phyloP scores from a whole-genome alignment of 2,113 vertebrate species.

The Pseudopipra pipra region DNA sequence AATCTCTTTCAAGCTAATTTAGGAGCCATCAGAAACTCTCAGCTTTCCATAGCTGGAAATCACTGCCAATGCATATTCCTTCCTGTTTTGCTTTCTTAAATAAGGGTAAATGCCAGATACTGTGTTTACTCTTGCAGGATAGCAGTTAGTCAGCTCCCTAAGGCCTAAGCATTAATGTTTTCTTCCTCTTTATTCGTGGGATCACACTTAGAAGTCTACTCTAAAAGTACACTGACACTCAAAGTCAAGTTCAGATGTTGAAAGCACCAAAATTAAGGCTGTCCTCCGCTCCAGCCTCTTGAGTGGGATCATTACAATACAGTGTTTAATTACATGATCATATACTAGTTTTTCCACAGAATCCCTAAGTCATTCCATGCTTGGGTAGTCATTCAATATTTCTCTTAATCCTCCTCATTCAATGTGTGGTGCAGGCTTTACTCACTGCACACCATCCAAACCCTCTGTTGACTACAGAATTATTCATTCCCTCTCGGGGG shows the following conservation, averaged over 20 bases:
- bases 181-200: neutral
- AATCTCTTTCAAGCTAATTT: neutral
- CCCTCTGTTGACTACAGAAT: neutral
- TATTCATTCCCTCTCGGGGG: conserved; percentile 7
- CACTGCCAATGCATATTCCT: neutral
- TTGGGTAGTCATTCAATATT: conserved; percentile 33
- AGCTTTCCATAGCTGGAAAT: neutral
- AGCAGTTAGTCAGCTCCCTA: neutral
- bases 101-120: neutral
- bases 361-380: conserved; percentile 25
- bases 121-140: neutral
- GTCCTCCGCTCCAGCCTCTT: neutral
- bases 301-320: neutral
- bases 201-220: neutral
- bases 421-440: neutral
- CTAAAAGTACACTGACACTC: neutral
- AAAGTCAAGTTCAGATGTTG: neutral
- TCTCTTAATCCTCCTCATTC: conserved; percentile 22
- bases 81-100: neutral
- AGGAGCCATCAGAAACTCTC: neutral
- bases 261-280: neutral
- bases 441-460: neutral
- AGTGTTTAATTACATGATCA: conserved; percentile 30
- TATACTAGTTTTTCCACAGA: conserved; percentile 41
- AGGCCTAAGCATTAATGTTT: neutral